These are phyloP conservation scores for Zhuqinia jingwanae DNA, from an alignment of 2,888 invertebrate species.

Conservation along the genomic window DNA sequence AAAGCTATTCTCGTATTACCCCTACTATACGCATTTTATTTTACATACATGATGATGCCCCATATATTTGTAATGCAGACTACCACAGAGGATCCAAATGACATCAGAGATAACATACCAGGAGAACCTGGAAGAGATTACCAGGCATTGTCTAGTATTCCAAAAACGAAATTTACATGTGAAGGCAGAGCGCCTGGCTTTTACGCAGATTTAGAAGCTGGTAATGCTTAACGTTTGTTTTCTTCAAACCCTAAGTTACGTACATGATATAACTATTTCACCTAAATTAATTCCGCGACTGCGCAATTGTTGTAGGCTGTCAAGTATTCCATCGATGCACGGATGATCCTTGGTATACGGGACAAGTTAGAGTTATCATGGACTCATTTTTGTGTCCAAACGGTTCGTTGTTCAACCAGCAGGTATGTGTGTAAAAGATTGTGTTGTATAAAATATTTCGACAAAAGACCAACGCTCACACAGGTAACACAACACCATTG, in stretches of 20 bases:
- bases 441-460: background rate
- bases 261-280: background rate
- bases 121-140: conserved; percentile 87
- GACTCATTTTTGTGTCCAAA: conserved; percentile 86
- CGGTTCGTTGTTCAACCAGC: conserved; percentile 87
- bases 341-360: conserved; percentile 78
- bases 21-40: too few relatives aligned
- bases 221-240: conserved; percentile 80
- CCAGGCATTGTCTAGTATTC: conserved; percentile 84
- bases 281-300: background rate
- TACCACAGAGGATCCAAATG: conserved; percentile 79
- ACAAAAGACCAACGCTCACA: conserved; percentile 18
- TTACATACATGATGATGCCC: background rate
- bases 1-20: too few relatives aligned
- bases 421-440: conserved; percentile 80
- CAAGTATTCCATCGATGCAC: conserved; percentile 87
- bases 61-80: conserved; percentile 35
- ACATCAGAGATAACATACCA: conserved; percentile 85
- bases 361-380: conserved; percentile 81
- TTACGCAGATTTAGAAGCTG: conserved; percentile 81
- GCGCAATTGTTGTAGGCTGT: conserved; percentile 81
- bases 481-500: conserved; percentile 35
- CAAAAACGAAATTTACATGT: conserved; percentile 85
- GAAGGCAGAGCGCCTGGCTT: conserved; percentile 82
- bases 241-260: too few relatives aligned